Evolutionary conservation across 92 coral and sea anemone genomes (phyloP), one percentile per base, ranked within the genome.

Genomic region (Pocillopora grandis): DNA sequence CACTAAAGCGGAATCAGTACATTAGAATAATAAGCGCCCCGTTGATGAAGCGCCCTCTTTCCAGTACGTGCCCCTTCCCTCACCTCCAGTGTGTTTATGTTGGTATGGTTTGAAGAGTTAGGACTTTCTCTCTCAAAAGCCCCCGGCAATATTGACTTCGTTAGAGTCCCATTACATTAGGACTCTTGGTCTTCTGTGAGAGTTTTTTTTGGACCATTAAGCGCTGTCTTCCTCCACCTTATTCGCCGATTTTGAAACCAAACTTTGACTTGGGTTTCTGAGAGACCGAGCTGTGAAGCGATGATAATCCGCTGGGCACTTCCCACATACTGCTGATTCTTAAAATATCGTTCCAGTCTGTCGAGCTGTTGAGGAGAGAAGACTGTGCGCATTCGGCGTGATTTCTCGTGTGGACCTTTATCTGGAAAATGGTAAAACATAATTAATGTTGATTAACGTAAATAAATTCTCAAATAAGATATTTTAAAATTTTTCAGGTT

Each of bases 201-300:
- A 42, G 52, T 42, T 42, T 42, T 7, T 42, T 42, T 20, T 48
- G 66, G n/a, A 2, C 20, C 17, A 31, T 68, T 81, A 18, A 90
- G 85, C 8, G 72, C 83, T 73, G 90, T 92, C 31, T 93, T 93
- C 64, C 96, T 87, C 96, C 96, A 93, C 76, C 93, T 86, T 61
- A 93, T 93, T 66, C 96, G 78, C 76, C 96, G 59, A 67, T 93
- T 93, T 83, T 93, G 96, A 37, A 93, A 93, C 96, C 96, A 93
- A 12, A 93, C 93, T 68, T 93, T 93, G 65, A 93, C 96, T 73
- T 93, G 96, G 5, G 94, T 84, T 67, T 93, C 96, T 23, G 92
- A 90, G 18, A 93, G 92, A 49, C 89, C 93, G 35, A 93, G 90
- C 31, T 93, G 94, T 12, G 91, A 83, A 20, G 94, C 93, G 58